Conservation (phyloP, 2,797 vertebrate species). For the Muraenolepis orangiensis region DNA sequence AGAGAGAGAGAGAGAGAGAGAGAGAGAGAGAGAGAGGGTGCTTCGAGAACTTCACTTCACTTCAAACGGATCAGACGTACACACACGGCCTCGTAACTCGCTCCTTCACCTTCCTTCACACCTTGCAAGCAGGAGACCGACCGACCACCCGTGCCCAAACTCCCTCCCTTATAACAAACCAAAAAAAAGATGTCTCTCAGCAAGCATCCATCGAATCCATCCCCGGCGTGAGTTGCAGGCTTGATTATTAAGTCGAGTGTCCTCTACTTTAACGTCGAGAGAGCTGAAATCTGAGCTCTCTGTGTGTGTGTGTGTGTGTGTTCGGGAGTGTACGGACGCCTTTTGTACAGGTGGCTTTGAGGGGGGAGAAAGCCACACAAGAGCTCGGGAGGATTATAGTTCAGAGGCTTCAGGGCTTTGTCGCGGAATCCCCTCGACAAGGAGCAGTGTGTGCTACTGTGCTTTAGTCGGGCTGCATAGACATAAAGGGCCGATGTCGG, state of each 20-base stretch:
- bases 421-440: slow-evolving; percentile 51
- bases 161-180: too few relatives aligned
- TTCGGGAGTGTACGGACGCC: slow-evolving; percentile 52
- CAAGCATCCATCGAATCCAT: too few relatives aligned
- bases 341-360: slow-evolving; percentile 50
- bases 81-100: neutral
- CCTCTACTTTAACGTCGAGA: slow-evolving; percentile 24
- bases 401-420: slow-evolving; percentile 56
- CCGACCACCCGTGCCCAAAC: neutral
- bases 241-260: too few relatives aligned
- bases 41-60: neutral
- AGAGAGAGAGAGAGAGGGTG: too few relatives aligned
- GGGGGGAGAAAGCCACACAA: slow-evolving; percentile 47
- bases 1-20: too few relatives aligned
- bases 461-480: slow-evolving; percentile 34
- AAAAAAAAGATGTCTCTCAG: neutral
- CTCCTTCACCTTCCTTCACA: neutral
- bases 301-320: too few relatives aligned
- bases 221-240: too few relatives aligned
- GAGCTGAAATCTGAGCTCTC: slow-evolving; percentile 47
- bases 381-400: slow-evolving; percentile 51
- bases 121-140: too few relatives aligned
- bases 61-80: neutral
- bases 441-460: slow-evolving; percentile 50
- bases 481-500: slow-evolving; percentile 27